These are phyloP conservation scores for Camponotus fellah DNA, from an alignment of 2,888 invertebrate species.

Conservation along the genomic window DNA sequence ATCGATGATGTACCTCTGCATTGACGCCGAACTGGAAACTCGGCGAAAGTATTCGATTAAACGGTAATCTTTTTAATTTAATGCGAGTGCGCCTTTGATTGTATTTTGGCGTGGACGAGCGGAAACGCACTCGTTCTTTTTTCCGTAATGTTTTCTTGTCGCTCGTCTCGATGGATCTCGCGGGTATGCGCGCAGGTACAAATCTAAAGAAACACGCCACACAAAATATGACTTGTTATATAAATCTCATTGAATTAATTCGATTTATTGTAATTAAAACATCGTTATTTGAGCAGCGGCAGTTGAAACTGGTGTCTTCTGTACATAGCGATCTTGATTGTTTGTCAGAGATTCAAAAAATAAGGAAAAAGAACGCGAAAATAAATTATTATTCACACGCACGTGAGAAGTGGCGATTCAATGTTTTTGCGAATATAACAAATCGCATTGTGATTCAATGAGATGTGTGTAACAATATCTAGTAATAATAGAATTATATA, in stretches of 20 bases:
- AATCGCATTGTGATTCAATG: slow-evolving; percentile 78
- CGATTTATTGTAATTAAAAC: not conserved
- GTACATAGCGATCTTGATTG: slow-evolving; percentile 54
- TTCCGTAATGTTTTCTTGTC: slow-evolving; percentile 64
- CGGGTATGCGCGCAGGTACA: slow-evolving; percentile 54
- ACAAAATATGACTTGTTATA: slow-evolving; percentile 41
- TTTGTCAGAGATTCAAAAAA: slow-evolving; percentile 47
- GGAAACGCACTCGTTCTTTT: slow-evolving; percentile 38
- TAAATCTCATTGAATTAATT: slow-evolving; percentile 19
- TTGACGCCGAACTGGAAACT: slow-evolving; percentile 20
- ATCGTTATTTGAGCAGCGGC: not conserved
- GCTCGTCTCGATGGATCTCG: slow-evolving; percentile 64
- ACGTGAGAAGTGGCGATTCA: slow-evolving; percentile 57
- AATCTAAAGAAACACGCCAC: slow-evolving; percentile 38
- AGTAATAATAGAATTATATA: slow-evolving; percentile 58
- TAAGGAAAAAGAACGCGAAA: not conserved
- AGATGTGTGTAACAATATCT: slow-evolving; percentile 78
- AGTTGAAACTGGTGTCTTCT: not conserved
- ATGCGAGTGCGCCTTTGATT: slow-evolving; percentile 42
- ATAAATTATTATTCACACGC: slow-evolving; percentile 37
- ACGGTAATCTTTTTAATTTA: slow-evolving; percentile 37
- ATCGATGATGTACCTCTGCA: slow-evolving; percentile 41
- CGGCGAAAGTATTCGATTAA: slow-evolving; percentile 43
- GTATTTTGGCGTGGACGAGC: slow-evolving; percentile 37
- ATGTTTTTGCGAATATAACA: slow-evolving; percentile 72